Conservation (phyloP, 2,888 invertebrate species). For the Aporophyla lueneburgensis region DNA sequence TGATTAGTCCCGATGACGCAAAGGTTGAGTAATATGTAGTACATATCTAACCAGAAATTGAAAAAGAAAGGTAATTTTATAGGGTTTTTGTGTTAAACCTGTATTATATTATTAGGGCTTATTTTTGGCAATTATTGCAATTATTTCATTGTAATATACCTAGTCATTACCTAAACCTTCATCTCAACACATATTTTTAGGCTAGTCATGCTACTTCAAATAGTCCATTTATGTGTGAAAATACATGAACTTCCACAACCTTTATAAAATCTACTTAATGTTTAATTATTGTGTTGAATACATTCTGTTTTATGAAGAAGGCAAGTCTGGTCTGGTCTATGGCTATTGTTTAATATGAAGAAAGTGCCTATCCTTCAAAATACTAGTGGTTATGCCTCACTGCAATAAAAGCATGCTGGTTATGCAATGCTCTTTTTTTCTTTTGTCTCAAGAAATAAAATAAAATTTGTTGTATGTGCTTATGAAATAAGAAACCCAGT, state of each 20-base stretch:
- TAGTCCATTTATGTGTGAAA: conserved; percentile 1
- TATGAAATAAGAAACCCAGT: background rate
- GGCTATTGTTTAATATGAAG: background rate
- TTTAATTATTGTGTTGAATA: conserved; percentile 9
- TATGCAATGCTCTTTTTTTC: background rate
- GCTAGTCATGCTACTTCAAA: conserved; percentile 23
- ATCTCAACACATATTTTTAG: conserved; percentile 20
- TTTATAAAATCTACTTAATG: conserved; percentile 7
- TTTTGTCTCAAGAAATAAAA: background rate
- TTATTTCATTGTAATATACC: conserved; percentile 13
- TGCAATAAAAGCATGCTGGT: background rate
- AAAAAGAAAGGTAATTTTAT: background rate
- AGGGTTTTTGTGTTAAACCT: background rate
- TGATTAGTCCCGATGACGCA: background rate
- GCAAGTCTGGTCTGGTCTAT: background rate
- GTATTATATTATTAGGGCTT: background rate
- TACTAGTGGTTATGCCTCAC: background rate
- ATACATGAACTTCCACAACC: conserved; percentile 15
- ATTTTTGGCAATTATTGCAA: background rate
- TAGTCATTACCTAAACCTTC: conserved; percentile 17
- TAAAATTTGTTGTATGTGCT: background rate
- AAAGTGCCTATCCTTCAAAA: background rate
- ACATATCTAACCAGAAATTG: background rate
- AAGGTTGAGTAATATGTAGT: background rate
- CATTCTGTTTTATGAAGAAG: background rate